Evolutionary conservation across 2,797 vertebrate genomes (phyloP).

Genomic region (Macropodus opercularis): DNA sequence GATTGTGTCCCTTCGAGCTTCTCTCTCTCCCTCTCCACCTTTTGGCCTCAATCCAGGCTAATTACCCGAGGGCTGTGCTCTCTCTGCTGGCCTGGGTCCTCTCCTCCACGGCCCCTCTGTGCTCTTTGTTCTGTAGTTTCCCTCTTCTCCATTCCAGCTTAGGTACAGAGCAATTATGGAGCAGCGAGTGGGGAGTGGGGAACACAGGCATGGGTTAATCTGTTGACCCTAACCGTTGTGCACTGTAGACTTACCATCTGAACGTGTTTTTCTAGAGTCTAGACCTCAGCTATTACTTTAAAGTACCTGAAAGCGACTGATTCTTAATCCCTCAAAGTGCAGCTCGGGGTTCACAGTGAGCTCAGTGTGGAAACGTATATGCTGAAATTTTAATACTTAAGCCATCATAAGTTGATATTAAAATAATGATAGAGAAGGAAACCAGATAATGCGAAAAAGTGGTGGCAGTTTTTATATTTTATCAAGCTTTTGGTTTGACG

Average conservation of each 20-base stretch:
- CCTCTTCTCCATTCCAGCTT: conserved; percentile 53
- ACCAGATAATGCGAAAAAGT: neutral
- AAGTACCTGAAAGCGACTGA: conserved; percentile 52
- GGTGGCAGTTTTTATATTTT: no score
- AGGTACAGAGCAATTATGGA: conserved; percentile 68
- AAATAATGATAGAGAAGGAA: no score
- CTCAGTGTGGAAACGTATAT: neutral
- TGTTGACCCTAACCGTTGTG: conserved; percentile 70
- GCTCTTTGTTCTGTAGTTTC: conserved; percentile 52
- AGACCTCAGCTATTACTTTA: conserved; percentile 57
- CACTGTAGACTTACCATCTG: conserved; percentile 63
- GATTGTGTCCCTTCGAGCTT: conserved; percentile 24
- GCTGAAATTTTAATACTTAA: neutral
- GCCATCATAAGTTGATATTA: neutral
- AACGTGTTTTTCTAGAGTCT: conserved; percentile 57
- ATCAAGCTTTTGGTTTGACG: neutral
- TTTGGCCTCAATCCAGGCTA: conserved; percentile 68
- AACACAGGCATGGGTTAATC: conserved; percentile 80
- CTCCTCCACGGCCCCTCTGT: conserved; percentile 34
- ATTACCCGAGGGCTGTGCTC: conserved; percentile 70
- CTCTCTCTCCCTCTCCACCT: conserved; percentile 55
- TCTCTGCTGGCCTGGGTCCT: conserved; percentile 41
- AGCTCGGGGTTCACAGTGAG: conserved; percentile 19
- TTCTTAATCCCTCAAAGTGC: conserved; percentile 50
- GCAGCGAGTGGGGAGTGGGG: conserved; percentile 51